Percentiles rank a stretch among this genome's conserved stretches.
Conservation (phyloP, 2,113 vertebrate species). For the Boulengeromyrus knoepffleri region DNA sequence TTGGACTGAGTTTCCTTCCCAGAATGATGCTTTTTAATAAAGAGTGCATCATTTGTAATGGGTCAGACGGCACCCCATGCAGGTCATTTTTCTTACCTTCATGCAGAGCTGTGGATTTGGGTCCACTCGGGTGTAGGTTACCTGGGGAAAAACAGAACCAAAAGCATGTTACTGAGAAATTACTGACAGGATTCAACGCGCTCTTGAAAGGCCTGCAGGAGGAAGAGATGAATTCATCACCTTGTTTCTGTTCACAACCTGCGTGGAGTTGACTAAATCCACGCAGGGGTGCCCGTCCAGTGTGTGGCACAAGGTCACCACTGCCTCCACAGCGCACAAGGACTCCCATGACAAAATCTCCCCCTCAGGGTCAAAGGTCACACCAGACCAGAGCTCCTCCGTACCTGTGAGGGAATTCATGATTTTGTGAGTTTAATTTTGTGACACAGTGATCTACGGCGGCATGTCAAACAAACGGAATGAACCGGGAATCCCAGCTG, state of each 20-base stretch:
- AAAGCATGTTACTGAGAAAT: neutral
- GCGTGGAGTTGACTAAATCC: conserved; percentile 58
- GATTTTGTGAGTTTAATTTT: neutral
- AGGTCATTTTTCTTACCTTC: conserved; percentile 60
- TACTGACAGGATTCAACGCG: neutral
- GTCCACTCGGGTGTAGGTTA: conserved; percentile 68
- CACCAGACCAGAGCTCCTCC: conserved; percentile 65
- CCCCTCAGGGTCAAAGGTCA: conserved; percentile 62
- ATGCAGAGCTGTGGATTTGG: conserved; percentile 74
- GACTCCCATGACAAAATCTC: conserved; percentile 68
- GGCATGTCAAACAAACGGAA: neutral
- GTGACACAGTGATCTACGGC: neutral
- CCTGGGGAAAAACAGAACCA: conserved; percentile 45
- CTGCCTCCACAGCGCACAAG: conserved; percentile 57
- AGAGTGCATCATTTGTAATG: neutral
- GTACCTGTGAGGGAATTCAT: conserved; percentile 49
- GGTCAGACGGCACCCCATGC: neutral
- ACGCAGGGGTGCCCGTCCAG: conserved; percentile 45
- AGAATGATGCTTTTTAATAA: neutral
- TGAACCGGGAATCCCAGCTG: neutral
- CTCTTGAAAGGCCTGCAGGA: neutral
- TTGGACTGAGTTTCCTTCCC: neutral
- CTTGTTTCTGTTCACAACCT: conserved; percentile 54
- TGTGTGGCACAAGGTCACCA: conserved; percentile 59
- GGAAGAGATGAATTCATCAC: conserved; percentile 28